phyloP scores from a whole-genome alignment of 1,140 invertebrate species.

The Oncopodura yosiiana region DNA sequence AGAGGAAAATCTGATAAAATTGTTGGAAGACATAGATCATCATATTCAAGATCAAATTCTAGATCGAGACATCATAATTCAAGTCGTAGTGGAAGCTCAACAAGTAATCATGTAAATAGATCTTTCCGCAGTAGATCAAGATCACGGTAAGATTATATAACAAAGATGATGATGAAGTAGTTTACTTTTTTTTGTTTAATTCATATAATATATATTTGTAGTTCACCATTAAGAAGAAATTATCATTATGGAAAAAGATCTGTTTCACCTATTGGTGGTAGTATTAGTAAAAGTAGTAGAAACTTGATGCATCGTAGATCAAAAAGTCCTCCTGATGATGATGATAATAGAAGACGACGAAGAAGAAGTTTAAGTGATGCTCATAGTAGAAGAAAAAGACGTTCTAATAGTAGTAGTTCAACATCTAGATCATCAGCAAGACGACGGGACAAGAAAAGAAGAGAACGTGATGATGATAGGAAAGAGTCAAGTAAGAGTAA shows the following conservation, averaged over 20 bases:
- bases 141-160: conserved; percentile 23
- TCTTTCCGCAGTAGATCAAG: conserved; percentile 34
- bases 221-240: neutral
- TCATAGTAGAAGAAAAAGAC: conserved; percentile 40
- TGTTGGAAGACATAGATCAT: neutral
- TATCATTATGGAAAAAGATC: neutral
- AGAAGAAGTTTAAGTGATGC: conserved; percentile 31
- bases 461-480: conserved; percentile 35
- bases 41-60: neutral
- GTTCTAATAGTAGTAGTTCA: conserved; percentile 36
- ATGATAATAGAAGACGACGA: conserved; percentile 39
- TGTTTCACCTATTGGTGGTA: neutral
- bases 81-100: conserved; percentile 7
- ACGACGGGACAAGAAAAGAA: conserved; percentile 32
- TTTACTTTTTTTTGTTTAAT: neutral
- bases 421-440: conserved; percentile 38
- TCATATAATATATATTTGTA: neutral
- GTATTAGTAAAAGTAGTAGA: conserved; percentile 31
- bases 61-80: neutral
- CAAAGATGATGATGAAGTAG: too few species aligned
- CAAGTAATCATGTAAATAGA: too few species aligned
- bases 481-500: conserved; percentile 24
- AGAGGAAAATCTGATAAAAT: conserved; percentile 7
- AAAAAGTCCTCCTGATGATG: conserved; percentile 41
- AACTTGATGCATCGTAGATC: conserved; percentile 39